A percentile compares a stretch with the other conserved stretches of the same genome.
phyloP scores from a whole-genome alignment of 2,888 invertebrate genomes.

The Seira ritae region DNA sequence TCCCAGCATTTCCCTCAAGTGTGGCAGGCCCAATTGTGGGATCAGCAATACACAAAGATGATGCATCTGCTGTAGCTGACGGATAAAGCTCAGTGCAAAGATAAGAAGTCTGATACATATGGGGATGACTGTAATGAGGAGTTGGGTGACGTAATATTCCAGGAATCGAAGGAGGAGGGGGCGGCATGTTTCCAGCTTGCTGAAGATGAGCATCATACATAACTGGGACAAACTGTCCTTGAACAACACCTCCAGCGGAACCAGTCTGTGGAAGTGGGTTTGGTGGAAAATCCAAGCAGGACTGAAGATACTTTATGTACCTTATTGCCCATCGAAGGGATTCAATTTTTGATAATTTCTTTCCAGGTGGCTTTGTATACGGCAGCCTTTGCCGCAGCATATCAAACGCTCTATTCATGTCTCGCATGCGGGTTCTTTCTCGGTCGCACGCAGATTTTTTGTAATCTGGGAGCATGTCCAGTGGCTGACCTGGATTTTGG shows the following conservation, averaged over 20 bases:
- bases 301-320: conserved; percentile 85
- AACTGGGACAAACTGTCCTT: conserved; percentile 20
- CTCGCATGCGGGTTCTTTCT: conserved; percentile 88
- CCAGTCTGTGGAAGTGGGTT: neutral
- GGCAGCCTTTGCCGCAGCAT: conserved; percentile 65
- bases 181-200: conserved; percentile 8
- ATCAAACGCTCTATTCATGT: conserved; percentile 91
- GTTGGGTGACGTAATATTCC: too few relatives aligned
- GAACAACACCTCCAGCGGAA: neutral
- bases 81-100: neutral
- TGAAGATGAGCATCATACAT: conserved; percentile 44
- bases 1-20: neutral
- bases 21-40: neutral
- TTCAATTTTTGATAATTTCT: conserved; percentile 91
- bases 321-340: conserved; percentile 86
- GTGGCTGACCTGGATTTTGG: conserved; percentile 21
- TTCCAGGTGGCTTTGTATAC: conserved; percentile 83
- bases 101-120: conserved; percentile 39
- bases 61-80: too few relatives aligned
- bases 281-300: conserved; percentile 76
- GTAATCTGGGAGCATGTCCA: conserved; percentile 80
- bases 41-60: conserved; percentile 9
- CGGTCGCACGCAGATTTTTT: conserved; percentile 90
- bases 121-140: conserved; percentile 36
- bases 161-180: conserved; percentile 10